Conservation (phyloP, 2,797 vertebrate species). For the Sebastes matsubarae region DNA sequence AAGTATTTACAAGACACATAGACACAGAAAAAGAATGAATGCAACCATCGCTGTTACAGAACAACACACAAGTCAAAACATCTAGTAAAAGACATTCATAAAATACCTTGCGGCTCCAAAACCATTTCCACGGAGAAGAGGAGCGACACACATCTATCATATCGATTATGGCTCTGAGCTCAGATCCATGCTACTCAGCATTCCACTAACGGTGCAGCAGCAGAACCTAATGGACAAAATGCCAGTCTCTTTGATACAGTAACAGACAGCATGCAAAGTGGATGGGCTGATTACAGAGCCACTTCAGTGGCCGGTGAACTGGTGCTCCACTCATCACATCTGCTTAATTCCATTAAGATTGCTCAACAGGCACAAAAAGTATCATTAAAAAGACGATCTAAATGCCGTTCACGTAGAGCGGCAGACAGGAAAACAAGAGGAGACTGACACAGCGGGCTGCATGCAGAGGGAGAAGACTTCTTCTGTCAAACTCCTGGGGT, state of each 20-base stretch:
- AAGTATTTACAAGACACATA: background rate
- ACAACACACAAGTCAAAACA: slow-evolving; percentile 3
- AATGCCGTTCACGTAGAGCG: slow-evolving; percentile 22
- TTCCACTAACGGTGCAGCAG: slow-evolving; percentile 23
- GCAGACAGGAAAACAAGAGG: slow-evolving; percentile 20
- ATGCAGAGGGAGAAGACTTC: slow-evolving; percentile 3
- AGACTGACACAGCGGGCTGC: slow-evolving; percentile 20
- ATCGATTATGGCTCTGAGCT: slow-evolving; percentile 44
- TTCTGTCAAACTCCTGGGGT: slow-evolving; percentile 40
- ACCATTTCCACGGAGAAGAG: background rate
- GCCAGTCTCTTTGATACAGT: slow-evolving; percentile 27
- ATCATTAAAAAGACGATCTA: slow-evolving; percentile 25
- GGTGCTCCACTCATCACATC: slow-evolving; percentile 53
- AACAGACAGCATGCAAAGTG: slow-evolving; percentile 35
- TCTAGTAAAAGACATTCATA: background rate
- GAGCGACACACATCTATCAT: slow-evolving; percentile 35
- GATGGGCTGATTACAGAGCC: slow-evolving; percentile 51
- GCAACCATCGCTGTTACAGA: background rate
- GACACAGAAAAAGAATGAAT: background rate
- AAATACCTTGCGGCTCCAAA: background rate
- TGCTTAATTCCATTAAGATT: slow-evolving; percentile 65
- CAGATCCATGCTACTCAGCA: slow-evolving; percentile 35
- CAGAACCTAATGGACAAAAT: slow-evolving; percentile 40
- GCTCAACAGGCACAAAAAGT: slow-evolving; percentile 4
- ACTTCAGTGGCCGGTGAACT: slow-evolving; percentile 60